phyloP scores from a whole-genome alignment of 2,797 vertebrate genomes.

The Oreortyx pictus region DNA sequence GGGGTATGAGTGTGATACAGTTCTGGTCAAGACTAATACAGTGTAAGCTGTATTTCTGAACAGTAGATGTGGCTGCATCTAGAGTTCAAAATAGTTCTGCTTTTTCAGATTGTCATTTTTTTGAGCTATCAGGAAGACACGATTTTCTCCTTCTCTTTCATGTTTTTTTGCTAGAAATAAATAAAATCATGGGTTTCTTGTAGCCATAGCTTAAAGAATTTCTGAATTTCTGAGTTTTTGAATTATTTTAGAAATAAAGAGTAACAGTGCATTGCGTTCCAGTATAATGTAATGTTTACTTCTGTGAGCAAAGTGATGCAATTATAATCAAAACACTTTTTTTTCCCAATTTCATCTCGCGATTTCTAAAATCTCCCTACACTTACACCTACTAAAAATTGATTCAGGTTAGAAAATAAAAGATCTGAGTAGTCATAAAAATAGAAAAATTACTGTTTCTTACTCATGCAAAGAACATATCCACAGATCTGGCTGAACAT shows the following conservation, averaged over 20 bases:
- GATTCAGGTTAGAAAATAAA: background rate
- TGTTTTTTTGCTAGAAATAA: background rate
- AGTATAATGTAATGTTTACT: background rate
- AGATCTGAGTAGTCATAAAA: background rate
- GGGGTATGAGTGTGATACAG: fast-evolving
- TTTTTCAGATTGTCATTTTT: background rate
- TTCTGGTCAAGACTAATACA: background rate
- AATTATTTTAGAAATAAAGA: background rate
- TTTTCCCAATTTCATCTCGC: background rate
- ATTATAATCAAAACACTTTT: background rate
- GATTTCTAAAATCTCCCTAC: background rate
- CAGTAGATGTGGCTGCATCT: background rate
- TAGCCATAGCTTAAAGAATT: background rate
- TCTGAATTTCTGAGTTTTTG: background rate
- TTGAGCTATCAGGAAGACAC: background rate
- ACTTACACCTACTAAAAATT: background rate
- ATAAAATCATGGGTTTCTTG: background rate
- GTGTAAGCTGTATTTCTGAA: background rate
- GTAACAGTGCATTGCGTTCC: background rate
- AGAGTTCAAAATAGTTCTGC: background rate
- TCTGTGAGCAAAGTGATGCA: background rate
- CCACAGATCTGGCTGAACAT: background rate
- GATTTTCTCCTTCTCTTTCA: background rate
- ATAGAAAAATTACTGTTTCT: background rate
- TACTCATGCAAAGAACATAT: background rate